A percentile compares a stretch with the other conserved stretches of the same genome.
phyloP scores from a whole-genome alignment of 2,113 vertebrate species.

The Gavialis gangeticus region DNA sequence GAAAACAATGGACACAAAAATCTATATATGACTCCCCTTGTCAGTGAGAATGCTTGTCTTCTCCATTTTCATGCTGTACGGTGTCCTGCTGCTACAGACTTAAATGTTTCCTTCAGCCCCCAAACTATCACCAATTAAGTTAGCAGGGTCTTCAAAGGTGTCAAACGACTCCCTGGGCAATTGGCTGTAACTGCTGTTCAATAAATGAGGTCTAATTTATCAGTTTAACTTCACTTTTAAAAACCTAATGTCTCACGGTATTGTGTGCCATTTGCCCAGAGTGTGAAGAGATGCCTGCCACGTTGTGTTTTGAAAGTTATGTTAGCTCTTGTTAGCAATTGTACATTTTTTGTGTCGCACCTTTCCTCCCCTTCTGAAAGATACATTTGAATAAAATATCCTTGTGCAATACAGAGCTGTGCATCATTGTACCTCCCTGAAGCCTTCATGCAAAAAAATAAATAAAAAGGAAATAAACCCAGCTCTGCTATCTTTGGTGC shows the following conservation, averaged over 20 bases:
- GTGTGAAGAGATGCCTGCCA: conserved; percentile 60
- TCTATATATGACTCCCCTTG: conserved; percentile 98
- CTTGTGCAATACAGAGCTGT: not conserved
- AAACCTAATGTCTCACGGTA: conserved; percentile 85
- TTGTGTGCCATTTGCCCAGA: conserved; percentile 73
- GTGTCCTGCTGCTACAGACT: conserved; percentile 86
- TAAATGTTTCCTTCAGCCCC: conserved; percentile 90
- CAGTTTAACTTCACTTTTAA: conserved; percentile 95
- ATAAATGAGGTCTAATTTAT: conserved; percentile 99
- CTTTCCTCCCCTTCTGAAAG: conserved; percentile 35
- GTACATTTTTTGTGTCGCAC: conserved; percentile 4
- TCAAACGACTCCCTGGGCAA: conserved; percentile 89
- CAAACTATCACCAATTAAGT: conserved; percentile 96
- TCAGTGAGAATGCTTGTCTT: conserved; percentile 93
- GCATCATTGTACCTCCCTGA: not conserved
- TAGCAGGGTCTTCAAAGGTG: conserved; percentile 89
- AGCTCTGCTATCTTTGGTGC: not conserved
- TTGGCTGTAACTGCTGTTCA: conserved; percentile 92
- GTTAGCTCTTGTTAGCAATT: conserved; percentile 22
- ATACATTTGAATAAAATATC: conserved; percentile 64
- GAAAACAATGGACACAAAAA: conserved; percentile 99
- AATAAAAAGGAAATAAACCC: not conserved
- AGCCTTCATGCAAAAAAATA: not conserved
- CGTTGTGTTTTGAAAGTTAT: conserved; percentile 38
- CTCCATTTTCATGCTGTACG: conserved; percentile 89